Conservation (phyloP, 1,140 invertebrate genomes). For the Brachionus calyciflorus region DNA sequence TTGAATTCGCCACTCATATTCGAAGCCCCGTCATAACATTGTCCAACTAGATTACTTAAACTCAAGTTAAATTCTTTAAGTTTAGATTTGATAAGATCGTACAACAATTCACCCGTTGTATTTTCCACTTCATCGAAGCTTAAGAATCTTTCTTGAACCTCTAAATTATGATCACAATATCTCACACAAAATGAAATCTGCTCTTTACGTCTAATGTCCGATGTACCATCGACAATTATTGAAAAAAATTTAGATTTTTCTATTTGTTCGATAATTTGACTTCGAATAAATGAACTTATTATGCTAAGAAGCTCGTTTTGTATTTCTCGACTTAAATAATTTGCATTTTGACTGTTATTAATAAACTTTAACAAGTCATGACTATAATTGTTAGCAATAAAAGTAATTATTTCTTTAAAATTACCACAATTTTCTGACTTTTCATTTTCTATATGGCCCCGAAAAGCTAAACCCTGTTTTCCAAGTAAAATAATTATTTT, state of each 20-base stretch:
- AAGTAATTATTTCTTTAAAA: slow-evolving; percentile 4
- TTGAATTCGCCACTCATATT: not conserved
- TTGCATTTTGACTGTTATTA: not conserved
- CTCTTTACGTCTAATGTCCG: not conserved
- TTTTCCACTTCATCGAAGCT: not conserved
- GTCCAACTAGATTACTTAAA: slow-evolving; percentile 5
- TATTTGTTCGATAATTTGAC: not conserved
- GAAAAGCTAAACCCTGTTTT: no score
- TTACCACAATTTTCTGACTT: not conserved
- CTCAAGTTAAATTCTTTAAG: not conserved
- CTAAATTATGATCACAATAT: not conserved
- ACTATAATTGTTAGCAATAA: not conserved
- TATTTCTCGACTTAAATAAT: not conserved
- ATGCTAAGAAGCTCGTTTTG: slow-evolving; percentile 17
- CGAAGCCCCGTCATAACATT: slow-evolving; percentile 15
- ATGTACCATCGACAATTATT: slow-evolving; percentile 13
- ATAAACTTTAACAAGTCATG: not conserved
- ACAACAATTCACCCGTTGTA: not conserved
- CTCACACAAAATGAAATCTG: slow-evolving; percentile 12
- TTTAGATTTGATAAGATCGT: not conserved
- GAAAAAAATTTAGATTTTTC: not conserved
- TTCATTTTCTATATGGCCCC: not conserved
- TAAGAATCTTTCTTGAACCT: slow-evolving; percentile 14
- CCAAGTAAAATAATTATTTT: no score
- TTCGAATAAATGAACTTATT: not conserved